Evolutionary conservation across 2,797 vertebrate species (phyloP), one percentile per base, ranked within the genome.

Genomic region (Spheniscus humboldti): DNA sequence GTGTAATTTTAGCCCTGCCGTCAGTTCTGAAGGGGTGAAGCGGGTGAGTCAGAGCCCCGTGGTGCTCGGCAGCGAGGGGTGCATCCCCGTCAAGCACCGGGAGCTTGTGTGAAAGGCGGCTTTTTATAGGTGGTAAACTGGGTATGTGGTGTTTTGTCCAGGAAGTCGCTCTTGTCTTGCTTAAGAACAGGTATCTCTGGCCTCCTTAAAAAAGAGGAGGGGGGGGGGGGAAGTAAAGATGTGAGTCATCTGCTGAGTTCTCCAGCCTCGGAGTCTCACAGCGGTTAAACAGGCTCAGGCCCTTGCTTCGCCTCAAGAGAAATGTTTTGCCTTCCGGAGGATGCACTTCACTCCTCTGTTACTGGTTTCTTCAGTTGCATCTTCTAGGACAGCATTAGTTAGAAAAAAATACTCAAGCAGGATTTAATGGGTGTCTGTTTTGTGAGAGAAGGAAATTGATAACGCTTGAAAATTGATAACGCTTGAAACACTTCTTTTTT

Each of bases 101-200:
- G 28, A 87, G 75, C 85, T 41, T 3, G 18, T 5, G 68, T 0
- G 81, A 22, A 62, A 27, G 55, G 84, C 5, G 35, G 33, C 35
- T 90, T 74, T 48, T 11, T 10, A 7, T 20, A 9, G 67, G 35
- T 6, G 4, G 13, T 10, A 28, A 75, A n/a, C 17, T 37, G 91
- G 63, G 15, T 6, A 23, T 22, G 80, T 2, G 18, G n/a, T 2
- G 62, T 18, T 2, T 33, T 16, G 50, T 27, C 53, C 91, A 81
- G 95, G 94, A 91, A 92, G 88, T 77, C 15, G 13, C 74, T 91
- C 63, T 41, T 18, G 66, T 77, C 64, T 95, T 90, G 83, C 91
- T 69, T 41, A 55, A 90, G 83, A 96, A 84, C 95, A 96, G 96
- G 95, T 97, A 95, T 88, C 94, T 80, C 60, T 64, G 90, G 69